Conservation (phyloP, 1,140 invertebrate genomes). For the Zaprionus nigranus region DNA sequence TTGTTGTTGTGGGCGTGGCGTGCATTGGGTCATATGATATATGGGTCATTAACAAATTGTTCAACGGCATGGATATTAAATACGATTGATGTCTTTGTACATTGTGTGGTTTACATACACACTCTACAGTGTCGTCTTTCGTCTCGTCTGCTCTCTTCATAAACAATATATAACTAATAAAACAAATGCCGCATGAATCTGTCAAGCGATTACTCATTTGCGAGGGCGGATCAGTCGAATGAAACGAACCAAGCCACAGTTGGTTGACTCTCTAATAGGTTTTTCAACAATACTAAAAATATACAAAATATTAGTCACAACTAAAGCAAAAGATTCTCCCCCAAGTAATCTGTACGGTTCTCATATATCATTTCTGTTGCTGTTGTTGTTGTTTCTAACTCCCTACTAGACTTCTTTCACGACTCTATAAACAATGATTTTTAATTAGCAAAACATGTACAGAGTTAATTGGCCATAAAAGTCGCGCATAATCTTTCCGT, state of each 20-base stretch:
- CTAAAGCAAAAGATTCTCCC: not conserved
- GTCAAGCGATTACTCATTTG: slow-evolving; percentile 51
- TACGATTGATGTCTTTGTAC: slow-evolving; percentile 16
- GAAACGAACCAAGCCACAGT: slow-evolving; percentile 31
- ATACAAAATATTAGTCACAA: slow-evolving; percentile 21
- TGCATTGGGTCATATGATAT: slow-evolving; percentile 46
- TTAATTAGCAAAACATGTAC: slow-evolving; percentile 22
- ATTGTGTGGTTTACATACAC: not conserved
- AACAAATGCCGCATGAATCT: slow-evolving; percentile 46
- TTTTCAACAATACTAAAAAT: slow-evolving; percentile 26
- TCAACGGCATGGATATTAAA: slow-evolving; percentile 48
- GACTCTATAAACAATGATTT: slow-evolving; percentile 9
- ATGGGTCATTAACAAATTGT: slow-evolving; percentile 61
- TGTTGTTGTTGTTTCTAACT: not conserved
- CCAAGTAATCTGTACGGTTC: too few relatives aligned
- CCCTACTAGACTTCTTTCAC: not conserved
- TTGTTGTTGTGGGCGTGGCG: slow-evolving; percentile 13
- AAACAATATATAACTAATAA: slow-evolving; percentile 40
- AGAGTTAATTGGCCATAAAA: slow-evolving; percentile 33
- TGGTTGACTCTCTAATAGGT: slow-evolving; percentile 21
- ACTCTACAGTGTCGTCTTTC: too few relatives aligned
- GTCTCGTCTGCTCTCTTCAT: not conserved
- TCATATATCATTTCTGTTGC: not conserved
- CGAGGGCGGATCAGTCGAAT: slow-evolving; percentile 32
- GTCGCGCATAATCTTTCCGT: slow-evolving; percentile 17